Conservation (phyloP, 2,113 vertebrate species). For the Scortum barcoo region DNA sequence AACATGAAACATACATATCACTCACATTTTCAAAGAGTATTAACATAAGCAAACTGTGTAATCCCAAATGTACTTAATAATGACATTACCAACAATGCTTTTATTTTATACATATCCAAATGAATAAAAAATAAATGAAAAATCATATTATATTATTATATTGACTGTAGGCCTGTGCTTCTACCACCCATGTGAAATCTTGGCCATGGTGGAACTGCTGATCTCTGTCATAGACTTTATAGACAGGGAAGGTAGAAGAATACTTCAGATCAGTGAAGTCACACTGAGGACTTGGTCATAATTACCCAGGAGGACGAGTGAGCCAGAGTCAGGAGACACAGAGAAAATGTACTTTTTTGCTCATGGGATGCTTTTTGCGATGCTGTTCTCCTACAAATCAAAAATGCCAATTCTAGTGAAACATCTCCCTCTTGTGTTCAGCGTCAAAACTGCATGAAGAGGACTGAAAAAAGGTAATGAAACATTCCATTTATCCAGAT, state of each 20-base stretch:
- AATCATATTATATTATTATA: too few species aligned
- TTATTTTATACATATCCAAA: too few species aligned
- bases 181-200: neutral
- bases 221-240: neutral
- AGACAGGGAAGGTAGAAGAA: neutral
- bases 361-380: neutral
- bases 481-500: neutral
- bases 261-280: neutral
- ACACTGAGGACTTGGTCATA: neutral
- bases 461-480: too few species aligned
- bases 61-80: too few species aligned
- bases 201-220: neutral
- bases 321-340: neutral
- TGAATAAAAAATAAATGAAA: too few species aligned
- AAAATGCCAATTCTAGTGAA: neutral
- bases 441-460: neutral
- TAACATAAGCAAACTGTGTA: too few species aligned
- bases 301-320: neutral
- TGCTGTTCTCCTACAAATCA: neutral
- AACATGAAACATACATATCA: too few species aligned
- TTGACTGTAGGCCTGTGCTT: too few species aligned
- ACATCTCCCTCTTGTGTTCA: slow-evolving; percentile 42
- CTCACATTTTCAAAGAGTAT: too few species aligned
- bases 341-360: neutral
- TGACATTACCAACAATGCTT: too few species aligned